Evolutionary conservation across 30 jellyfish, hydroid and myxozoan genomes (phyloP), one percentile per base, ranked within the genome.

Genomic region (Aurelia coerulea): DNA sequence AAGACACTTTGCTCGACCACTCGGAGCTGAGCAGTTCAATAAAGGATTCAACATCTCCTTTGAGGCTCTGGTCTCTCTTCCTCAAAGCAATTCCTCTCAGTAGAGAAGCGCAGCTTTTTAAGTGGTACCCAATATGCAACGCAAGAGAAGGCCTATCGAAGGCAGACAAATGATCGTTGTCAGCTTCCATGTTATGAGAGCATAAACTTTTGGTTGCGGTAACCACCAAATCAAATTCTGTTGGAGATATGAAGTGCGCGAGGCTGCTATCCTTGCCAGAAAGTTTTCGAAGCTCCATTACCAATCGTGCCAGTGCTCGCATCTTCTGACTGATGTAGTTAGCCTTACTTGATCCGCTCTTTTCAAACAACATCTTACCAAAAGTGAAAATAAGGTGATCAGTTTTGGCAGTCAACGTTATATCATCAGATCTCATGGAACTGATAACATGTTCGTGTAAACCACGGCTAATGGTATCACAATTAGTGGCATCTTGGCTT

Each of bases 301-400:
- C 74, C 62, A 88, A 72, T n/a, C 96, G 58, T 53, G 96, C 87
- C 10, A 88, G 78, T 42, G 79, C 33, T 64, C 91, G 58, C 95
- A 85, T 85, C 65, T 73, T 71, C 68, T 83, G 86, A 37, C 68
- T 31, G 58, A 70, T 74, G 68, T 59, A 50, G 59, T 67, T 63
- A 54, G 80, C 68, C 39, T 74, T 85, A 34, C 76, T 58, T 64
- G 72, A 37, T 32, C 94, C 94, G 37, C 74, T 34, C 60, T 42
- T 73, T 16, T 49, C 74, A 49, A 73, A 85, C 63, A 60, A 62
- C 34, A 53, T 74, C 46, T 66, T 32, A 29, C 89, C 94, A 85
- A 19, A 85, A 35, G 56, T 56, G 6, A 83, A 54, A 51, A 83
- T 83, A 10, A 73, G 68, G 35, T 62, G 33, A 63, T 83, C 87